Base-by-base conservation (phyloP, 30 jellyfish, hydroid and myxozoan species). In the Pseudorhiza aurosa region DNA sequence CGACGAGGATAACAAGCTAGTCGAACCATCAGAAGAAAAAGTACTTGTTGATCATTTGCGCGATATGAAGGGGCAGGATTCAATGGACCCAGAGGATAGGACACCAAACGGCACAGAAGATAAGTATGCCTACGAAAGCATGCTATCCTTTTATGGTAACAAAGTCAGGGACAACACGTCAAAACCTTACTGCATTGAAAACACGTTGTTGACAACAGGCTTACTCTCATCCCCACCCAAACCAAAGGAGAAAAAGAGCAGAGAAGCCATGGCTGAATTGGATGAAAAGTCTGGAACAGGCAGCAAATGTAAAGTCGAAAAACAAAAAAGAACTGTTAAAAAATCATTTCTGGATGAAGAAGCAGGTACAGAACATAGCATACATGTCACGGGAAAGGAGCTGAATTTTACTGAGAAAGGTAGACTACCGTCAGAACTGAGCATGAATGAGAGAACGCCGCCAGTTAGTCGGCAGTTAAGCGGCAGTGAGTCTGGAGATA, bases 41-140 rank as follows among this genome's bases (percentile, higher is more conserved):
- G 31, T 73, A 9, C 76, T 73, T 28, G 47, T 76, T 51, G 87
- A 73, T 30, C 65, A 73, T 33, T 32, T 57, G 33, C 75, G 56
- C 32, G 76, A 73, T 10, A 57, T 73, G 8, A 28, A 33, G n/a
- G n/a, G 18, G 1, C 40, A 10, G n/a, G 68, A 18, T 15, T 10
- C 15, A 18, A 18, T 8, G 24, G 64, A 26, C 14, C n/a, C 62
- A 8, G 18, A 14, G n/a, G 43, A 36, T 11, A 7, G 26, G 0
- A 35, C 11, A 14, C 44, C 12, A 28, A 24, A 1, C 11, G 11
- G 45, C 8, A 31, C 6, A 31, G 87, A 73, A 12, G 65, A 73
- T 24, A 58, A 57, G 49, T 73, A 73, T 53, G 64, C 87, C 4
- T 73, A 55, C n/a, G 75, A 73, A 22, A 73, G 65, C 37, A 33